These are phyloP conservation scores for Thamnaconus septentrionalis DNA, from an alignment of 2,113 vertebrate genomes.

Conservation along the genomic window DNA sequence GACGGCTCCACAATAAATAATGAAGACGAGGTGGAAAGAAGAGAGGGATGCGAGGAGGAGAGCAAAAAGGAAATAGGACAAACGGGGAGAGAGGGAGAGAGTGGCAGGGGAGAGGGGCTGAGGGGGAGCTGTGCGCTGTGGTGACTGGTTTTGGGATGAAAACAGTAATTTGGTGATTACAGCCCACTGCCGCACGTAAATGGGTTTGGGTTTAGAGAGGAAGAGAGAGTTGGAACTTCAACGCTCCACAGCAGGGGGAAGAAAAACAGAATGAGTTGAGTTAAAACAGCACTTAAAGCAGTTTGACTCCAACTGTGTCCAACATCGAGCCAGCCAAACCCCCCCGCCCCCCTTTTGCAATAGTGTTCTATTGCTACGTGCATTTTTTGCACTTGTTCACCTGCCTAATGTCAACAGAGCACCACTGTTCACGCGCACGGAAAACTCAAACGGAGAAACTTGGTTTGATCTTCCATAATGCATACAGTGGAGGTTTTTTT, in stretches of 20 bases:
- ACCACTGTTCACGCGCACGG: too few species aligned
- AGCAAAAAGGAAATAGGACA: conserved; percentile 52
- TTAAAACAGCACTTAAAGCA: conserved; percentile 66
- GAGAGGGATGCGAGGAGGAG: conserved; percentile 19
- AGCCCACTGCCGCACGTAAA: conserved; percentile 59
- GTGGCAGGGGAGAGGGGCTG: conserved; percentile 23
- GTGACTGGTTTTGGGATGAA: conserved; percentile 66
- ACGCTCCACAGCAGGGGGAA: conserved; percentile 45
- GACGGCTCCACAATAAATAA: conserved; percentile 58
- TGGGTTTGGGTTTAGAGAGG: conserved; percentile 16
- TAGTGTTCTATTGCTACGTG: too few species aligned
- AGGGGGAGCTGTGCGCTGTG: conserved; percentile 45
- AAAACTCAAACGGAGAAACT: too few species aligned
- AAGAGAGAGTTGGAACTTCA: conserved; percentile 22
- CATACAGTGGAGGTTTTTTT: too few species aligned
- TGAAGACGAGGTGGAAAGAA: conserved; percentile 37
- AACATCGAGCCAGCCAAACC: conserved; percentile 19
- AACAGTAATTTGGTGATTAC: conserved; percentile 80
- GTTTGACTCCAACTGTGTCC: conserved; percentile 40
- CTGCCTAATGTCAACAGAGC: too few species aligned
- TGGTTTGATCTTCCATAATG: too few species aligned
- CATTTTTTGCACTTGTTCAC: too few species aligned
- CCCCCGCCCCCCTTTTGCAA: not conserved
- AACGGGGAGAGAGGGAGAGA: conserved; percentile 28
- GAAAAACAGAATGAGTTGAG: conserved; percentile 34